These are phyloP conservation scores for Perdita meconis DNA, from an alignment of 2,888 invertebrate species.

Conservation along the genomic window DNA sequence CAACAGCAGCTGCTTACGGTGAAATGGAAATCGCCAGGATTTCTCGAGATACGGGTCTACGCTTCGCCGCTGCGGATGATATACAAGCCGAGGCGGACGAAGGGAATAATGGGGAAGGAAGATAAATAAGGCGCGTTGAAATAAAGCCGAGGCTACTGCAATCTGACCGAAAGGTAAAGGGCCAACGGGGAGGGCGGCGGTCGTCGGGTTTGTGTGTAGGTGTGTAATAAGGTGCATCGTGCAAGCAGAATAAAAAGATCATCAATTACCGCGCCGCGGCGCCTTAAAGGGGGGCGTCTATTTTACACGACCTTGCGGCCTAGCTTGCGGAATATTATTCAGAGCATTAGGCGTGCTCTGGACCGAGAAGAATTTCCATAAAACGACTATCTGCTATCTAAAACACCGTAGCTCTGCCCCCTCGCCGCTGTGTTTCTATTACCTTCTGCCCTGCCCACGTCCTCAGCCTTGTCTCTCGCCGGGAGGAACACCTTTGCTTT, in stretches of 20 bases:
- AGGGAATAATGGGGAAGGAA: constrained; percentile 61
- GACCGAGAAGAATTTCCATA: constrained; percentile 80
- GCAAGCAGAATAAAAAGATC: constrained; percentile 79
- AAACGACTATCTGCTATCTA: constrained; percentile 80
- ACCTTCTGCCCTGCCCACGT: constrained; percentile 41
- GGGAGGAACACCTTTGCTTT: not conserved
- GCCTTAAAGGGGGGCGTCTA: constrained; percentile 47
- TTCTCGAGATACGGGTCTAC: constrained; percentile 31
- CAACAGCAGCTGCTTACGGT: constrained; percentile 45
- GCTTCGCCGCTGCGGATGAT: constrained; percentile 47
- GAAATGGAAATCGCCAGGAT: constrained; percentile 51
- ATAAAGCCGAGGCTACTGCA: constrained; percentile 66
- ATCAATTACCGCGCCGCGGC: constrained; percentile 77
- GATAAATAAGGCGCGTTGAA: constrained; percentile 67
- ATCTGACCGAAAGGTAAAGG: constrained; percentile 62
- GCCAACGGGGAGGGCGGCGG: constrained; percentile 37
- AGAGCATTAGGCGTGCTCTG: constrained; percentile 80
- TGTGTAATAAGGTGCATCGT: constrained; percentile 75
- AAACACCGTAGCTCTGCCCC: constrained; percentile 66
- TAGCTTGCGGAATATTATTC: constrained; percentile 81
- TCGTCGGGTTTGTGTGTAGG: not conserved
- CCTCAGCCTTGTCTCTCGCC: constrained; percentile 41
- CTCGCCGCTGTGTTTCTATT: constrained; percentile 49
- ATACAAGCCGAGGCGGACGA: constrained; percentile 39
- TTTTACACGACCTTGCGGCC: constrained; percentile 67